Evolutionary conservation across 2,888 invertebrate species (phyloP).

Genomic region (Frankliniella fusca): DNA sequence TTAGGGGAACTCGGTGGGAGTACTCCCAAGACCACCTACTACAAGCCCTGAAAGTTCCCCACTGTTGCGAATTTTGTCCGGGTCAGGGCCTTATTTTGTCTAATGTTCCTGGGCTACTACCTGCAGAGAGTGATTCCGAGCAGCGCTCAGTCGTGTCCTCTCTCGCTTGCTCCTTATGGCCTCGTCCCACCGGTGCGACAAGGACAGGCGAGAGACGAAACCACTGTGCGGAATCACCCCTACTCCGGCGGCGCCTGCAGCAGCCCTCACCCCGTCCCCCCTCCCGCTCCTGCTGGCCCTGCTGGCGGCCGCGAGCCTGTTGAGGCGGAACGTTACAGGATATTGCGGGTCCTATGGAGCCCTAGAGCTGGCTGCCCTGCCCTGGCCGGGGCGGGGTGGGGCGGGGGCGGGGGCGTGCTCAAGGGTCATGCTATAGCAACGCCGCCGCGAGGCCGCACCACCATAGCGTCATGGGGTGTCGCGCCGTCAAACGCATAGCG

Average conservation of each 20-base stretch:
- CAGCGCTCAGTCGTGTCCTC: too few relatives aligned
- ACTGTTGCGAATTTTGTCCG: too few relatives aligned
- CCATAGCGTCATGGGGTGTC: background rate
- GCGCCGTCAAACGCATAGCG: background rate
- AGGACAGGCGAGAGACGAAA: too few relatives aligned
- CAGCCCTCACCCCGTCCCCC: background rate
- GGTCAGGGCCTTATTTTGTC: too few relatives aligned
- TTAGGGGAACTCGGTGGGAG: too few relatives aligned
- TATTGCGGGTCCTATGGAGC: background rate
- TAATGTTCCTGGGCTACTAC: too few relatives aligned
- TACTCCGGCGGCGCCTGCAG: background rate
- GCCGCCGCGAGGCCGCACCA: background rate
- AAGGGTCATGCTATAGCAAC: background rate
- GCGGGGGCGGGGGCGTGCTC: background rate
- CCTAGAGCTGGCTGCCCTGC: background rate
- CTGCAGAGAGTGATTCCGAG: too few relatives aligned
- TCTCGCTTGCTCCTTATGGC: too few relatives aligned
- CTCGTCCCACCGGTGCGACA: too few relatives aligned
- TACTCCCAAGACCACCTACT: too few relatives aligned
- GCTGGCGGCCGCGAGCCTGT: background rate
- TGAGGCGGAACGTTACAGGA: constrained; percentile 1
- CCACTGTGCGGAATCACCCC: too few relatives aligned
- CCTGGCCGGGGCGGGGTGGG: background rate
- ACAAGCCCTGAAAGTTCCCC: too few relatives aligned
- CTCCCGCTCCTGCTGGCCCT: background rate